These are phyloP conservation scores for Athene noctua DNA, from an alignment of 2,113 vertebrate genomes.

Conservation along the genomic window DNA sequence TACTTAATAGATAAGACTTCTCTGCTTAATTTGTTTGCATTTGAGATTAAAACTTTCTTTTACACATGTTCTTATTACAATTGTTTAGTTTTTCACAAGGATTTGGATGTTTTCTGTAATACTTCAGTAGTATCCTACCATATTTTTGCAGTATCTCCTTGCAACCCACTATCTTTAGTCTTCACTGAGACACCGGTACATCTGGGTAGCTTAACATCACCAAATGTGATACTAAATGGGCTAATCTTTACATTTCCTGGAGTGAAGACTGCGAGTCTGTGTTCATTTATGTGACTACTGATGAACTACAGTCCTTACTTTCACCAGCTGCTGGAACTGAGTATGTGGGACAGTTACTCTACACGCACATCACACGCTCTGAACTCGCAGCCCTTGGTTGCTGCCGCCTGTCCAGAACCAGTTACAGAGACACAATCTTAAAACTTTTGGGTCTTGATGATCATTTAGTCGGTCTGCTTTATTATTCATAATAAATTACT, in stretches of 20 bases:
- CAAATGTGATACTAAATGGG: no score
- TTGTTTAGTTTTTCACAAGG: neutral
- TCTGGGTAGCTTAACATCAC: neutral
- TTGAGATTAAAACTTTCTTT: neutral
- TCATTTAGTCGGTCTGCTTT: neutral
- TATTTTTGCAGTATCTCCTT: neutral
- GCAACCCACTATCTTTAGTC: neutral
- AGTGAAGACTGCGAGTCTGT: neutral
- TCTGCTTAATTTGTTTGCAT: neutral
- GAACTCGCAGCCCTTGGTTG: neutral
- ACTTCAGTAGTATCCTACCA: neutral
- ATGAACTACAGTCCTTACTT: neutral
- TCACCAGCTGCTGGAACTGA: neutral
- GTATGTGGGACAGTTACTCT: neutral
- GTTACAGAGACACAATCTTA: neutral
- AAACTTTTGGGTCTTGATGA: neutral
- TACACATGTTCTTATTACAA: neutral
- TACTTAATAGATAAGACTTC: neutral
- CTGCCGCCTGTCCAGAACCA: neutral
- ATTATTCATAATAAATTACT: neutral
- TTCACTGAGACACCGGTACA: neutral
- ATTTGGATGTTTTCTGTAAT: neutral
- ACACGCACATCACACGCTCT: no score
- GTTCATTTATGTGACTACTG: neutral
- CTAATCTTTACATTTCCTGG: neutral